Evolutionary conservation across 1,140 invertebrate species (phyloP).

Genomic region (Leucophenga varia): DNA sequence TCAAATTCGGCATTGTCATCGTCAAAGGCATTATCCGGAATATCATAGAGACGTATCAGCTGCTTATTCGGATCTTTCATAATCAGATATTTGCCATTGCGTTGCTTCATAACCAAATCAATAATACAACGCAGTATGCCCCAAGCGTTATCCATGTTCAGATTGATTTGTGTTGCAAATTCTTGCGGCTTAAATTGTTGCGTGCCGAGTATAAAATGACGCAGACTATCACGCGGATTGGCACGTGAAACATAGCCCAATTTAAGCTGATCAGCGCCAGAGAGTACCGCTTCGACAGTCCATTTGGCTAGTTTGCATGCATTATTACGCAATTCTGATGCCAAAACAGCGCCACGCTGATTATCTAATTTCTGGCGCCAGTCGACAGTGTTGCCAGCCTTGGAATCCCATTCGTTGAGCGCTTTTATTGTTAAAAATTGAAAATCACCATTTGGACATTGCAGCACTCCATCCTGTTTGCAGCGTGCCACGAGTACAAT

Average conservation of each 20-base stretch:
- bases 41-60: conserved; percentile 93
- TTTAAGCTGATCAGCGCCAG: conserved; percentile 96
- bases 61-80: conserved; percentile 99
- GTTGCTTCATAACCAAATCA: conserved; percentile 96
- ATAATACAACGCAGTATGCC: conserved; percentile 96
- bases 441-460: conserved; percentile 83
- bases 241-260: conserved; percentile 97
- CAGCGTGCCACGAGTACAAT: conserved; percentile 88
- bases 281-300: conserved; percentile 95
- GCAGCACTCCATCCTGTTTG: conserved; percentile 94
- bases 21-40: conserved; percentile 97
- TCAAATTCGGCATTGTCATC: conserved; percentile 88
- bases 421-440: conserved; percentile 97
- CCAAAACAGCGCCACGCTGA: conserved; percentile 95
- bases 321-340: conserved; percentile 98
- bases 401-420: conserved; percentile 98
- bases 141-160: conserved; percentile 99
- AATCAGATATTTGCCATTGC: conserved; percentile 95
- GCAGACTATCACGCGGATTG: conserved; percentile 88
- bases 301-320: conserved; percentile 98
- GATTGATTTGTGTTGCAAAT: conserved; percentile 97
- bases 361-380: conserved; percentile 97
- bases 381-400: conserved; percentile 92
- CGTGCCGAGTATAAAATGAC: conserved; percentile 96
- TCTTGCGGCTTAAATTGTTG: conserved; percentile 98